Conservation (phyloP, 2,888 invertebrate species). For the Aromia moschata region DNA sequence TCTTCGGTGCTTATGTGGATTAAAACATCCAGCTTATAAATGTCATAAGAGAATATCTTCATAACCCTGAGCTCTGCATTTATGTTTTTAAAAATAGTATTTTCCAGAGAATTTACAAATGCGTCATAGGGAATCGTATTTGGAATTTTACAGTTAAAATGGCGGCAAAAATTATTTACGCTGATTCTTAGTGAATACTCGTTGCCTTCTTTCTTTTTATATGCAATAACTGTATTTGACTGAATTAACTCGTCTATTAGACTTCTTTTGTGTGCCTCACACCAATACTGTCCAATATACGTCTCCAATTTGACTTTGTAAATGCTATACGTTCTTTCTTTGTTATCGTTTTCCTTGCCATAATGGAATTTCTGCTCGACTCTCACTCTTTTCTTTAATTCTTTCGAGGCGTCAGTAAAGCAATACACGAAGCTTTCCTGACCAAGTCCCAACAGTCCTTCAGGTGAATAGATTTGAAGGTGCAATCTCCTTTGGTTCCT, state of each 20-base stretch:
- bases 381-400: slow-evolving; percentile 62
- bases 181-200: slow-evolving; percentile 54
- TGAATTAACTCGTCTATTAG: slow-evolving; percentile 59
- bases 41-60: slow-evolving; percentile 64
- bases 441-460: slow-evolving; percentile 66
- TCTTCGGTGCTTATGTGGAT: slow-evolving; percentile 60
- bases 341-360: not conserved
- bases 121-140: too few relatives aligned
- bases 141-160: slow-evolving; percentile 31
- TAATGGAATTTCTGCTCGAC: slow-evolving; percentile 26
- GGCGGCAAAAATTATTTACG: slow-evolving; percentile 49
- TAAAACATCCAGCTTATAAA: slow-evolving; percentile 56
- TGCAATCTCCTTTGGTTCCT: slow-evolving; percentile 39
- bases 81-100: not conserved
- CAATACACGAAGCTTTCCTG: slow-evolving; percentile 68
- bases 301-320: slow-evolving; percentile 66
- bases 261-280: slow-evolving; percentile 67
- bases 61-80: slow-evolving; percentile 59
- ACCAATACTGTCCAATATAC: slow-evolving; percentile 72
- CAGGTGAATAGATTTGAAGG: slow-evolving; percentile 68
- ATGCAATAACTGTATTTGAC: slow-evolving; percentile 66
- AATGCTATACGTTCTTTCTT: slow-evolving; percentile 44
- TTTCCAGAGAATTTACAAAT: not conserved
- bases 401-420: slow-evolving; percentile 68
- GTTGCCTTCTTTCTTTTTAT: slow-evolving; percentile 50